Base-by-base conservation (phyloP, 2,797 vertebrate species). In the Zalophus californianus region DNA sequence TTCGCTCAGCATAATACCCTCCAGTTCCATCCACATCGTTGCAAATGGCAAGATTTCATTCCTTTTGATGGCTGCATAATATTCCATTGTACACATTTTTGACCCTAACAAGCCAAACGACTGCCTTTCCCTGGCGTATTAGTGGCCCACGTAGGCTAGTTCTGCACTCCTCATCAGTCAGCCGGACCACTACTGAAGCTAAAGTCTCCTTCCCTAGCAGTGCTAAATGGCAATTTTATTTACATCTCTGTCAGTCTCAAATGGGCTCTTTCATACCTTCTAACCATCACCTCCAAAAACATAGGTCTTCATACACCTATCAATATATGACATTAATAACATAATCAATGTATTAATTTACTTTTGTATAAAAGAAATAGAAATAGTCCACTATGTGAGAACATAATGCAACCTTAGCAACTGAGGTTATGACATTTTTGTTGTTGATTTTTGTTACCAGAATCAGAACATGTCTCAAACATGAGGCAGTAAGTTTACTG, bases 321-420 rank as follows among this genome's bases (percentile, higher is more conserved):
- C 86, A 25, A 68, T 68, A 10, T 38, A 41, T 44, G n/a, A 35
- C 8, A 2, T 58, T 62, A 62, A 82, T 50, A 60, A 70, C 50
- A 88, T 48, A 77, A n/a, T 58, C 56, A 62, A 41, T 79, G 25
- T 56, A 16, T 66, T 80, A 64, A 70, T 86, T 68, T 86, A 68
- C 38, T 60, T 93, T 89, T 54, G 1, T 83, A 82, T n/a, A 25
- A 10, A 92, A 93, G 60, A 94, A 90, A 86, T 70, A 97, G 58
- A 86, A 84, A 85, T n/a, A 84, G 54, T 85, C 21, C 25, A 23
- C 13, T 86, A 13, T 18, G 1, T 20, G 58, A 11, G 41, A 85
- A 50, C 5, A 35, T 4, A 79, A n/a, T 18, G 4, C 18, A 90
- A 14, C 60, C 77, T 44, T 7, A 93, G 44, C 16, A 80, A 75